These are phyloP conservation scores for Pyrgilauda ruficollis DNA, from an alignment of 2,113 vertebrate species.

Conservation along the genomic window DNA sequence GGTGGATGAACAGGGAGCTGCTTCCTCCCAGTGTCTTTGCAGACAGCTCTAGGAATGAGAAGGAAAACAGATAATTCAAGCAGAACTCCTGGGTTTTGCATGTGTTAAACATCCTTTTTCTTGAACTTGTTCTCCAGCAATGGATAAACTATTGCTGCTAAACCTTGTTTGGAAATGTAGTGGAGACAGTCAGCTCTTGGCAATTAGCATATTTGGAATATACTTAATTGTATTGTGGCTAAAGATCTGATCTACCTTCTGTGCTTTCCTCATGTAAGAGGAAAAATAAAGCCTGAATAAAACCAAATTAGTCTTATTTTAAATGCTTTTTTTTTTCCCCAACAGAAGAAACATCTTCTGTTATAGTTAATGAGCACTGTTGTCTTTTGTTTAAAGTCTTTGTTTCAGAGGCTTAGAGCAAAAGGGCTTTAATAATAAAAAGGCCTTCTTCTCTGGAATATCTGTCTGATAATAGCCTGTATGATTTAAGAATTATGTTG, in stretches of 20 bases:
- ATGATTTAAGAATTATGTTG: slow-evolving; percentile 29
- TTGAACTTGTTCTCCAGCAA: neutral
- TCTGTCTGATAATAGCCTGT: neutral
- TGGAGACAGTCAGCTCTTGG: neutral
- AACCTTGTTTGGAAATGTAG: neutral
- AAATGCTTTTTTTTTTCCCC: neutral
- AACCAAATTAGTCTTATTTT: neutral
- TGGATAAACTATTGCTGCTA: neutral
- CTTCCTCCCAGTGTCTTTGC: neutral
- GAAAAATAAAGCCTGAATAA: neutral
- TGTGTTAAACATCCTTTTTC: neutral
- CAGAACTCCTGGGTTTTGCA: neutral
- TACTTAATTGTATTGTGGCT: neutral
- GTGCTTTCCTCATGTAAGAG: neutral
- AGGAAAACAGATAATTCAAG: neutral
- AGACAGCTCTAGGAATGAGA: neutral
- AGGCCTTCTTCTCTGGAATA: neutral
- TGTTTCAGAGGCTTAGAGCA: slow-evolving; percentile 17
- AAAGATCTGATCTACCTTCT: neutral
- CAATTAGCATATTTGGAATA: neutral
- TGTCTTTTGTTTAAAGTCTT: slow-evolving; percentile 47
- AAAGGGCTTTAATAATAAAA: slow-evolving; percentile 31
- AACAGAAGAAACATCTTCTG: neutral
- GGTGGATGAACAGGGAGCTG: neutral
- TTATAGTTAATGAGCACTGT: slow-evolving; percentile 11